Evolutionary conservation across 2,113 vertebrate genomes (phyloP).

Genomic region (Melanerpes formicivorus): DNA sequence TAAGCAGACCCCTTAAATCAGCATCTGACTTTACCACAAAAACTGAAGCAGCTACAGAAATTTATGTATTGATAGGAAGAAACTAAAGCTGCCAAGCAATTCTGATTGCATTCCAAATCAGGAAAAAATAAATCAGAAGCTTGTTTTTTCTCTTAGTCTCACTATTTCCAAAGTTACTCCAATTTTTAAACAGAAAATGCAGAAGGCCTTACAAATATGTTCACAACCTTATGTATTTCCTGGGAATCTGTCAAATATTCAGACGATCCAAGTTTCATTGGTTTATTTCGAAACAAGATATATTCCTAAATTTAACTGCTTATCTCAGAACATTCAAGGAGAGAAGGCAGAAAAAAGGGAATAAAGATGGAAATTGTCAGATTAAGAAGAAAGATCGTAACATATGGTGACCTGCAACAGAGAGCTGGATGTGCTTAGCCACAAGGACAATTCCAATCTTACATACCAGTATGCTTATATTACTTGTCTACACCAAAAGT

Average conservation of each 20-base stretch:
- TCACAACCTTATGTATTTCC: not conserved
- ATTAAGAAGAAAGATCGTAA: not conserved
- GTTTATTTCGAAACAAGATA: not conserved
- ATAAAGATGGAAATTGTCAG: not conserved
- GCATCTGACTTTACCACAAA: not conserved
- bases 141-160: not conserved
- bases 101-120: not conserved
- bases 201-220: not conserved
- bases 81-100: not conserved
- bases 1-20: not conserved
- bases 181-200: not conserved
- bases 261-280: not conserved
- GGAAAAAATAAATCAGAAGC: not conserved
- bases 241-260: not conserved
- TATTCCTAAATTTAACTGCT: not conserved
- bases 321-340: not conserved
- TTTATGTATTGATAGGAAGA: not conserved
- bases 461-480: not conserved
- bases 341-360: not conserved
- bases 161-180: not conserved
- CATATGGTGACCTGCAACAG: not conserved
- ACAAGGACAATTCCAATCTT: not conserved
- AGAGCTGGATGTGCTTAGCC: not conserved
- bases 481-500: not conserved
- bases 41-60: not conserved